These are phyloP conservation scores for Pituophis catenifer DNA, from an alignment of 2,113 vertebrate species.

Conservation along the genomic window DNA sequence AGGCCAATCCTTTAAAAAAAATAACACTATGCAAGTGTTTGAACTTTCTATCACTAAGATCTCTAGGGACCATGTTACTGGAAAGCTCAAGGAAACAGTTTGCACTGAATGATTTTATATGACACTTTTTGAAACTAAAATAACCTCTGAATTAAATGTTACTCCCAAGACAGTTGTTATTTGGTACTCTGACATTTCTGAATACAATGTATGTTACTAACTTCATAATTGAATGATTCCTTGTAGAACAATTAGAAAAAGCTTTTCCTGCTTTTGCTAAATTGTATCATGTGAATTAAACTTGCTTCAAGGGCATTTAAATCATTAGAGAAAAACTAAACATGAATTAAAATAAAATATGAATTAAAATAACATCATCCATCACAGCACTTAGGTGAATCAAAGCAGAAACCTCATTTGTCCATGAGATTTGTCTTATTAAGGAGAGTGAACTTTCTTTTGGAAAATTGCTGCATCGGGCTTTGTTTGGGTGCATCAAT, in stretches of 20 bases:
- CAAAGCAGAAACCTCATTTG: neutral
- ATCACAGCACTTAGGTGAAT: neutral
- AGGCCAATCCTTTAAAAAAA: neutral
- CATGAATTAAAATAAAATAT: slow-evolving; percentile 12
- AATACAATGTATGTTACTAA: neutral
- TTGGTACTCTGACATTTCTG: slow-evolving; percentile 1
- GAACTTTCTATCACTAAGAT: neutral
- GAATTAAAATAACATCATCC: neutral
- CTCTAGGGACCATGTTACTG: slow-evolving; percentile 4
- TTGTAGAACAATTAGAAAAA: neutral
- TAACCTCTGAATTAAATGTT: neutral
- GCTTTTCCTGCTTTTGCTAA: neutral
- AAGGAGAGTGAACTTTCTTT: neutral
- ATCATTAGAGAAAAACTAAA: neutral
- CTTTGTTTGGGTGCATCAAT: neutral
- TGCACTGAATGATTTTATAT: neutral
- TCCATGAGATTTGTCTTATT: neutral
- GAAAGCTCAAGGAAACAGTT: neutral
- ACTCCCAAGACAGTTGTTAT: neutral
- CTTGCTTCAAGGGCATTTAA: neutral
- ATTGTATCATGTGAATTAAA: neutral
- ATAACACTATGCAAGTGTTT: neutral
- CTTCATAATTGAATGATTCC: accelerated
- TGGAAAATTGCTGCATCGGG: accelerated
- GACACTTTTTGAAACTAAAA: neutral